Base-by-base conservation (phyloP, 2,113 vertebrate species). In the Ictidomys tridecemlineatus region DNA sequence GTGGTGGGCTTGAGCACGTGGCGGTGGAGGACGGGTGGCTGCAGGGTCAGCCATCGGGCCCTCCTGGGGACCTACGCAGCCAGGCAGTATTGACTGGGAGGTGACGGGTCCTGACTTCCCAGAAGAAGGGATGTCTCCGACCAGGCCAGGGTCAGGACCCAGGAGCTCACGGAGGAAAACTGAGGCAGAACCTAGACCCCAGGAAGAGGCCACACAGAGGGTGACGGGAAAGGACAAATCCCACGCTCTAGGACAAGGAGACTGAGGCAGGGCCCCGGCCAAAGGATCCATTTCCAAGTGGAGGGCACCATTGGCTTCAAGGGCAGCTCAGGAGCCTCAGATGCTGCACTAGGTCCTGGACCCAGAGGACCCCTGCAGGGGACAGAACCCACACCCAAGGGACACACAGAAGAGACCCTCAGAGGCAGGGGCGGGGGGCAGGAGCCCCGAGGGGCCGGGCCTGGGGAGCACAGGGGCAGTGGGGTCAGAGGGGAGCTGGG, bases 131-230 rank as follows among this genome's bases (percentile, higher is more conserved):
- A 4, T 5, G 30, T 39, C 26, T 30, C 20, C 4, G 34, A 61
- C 26, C 6, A 24, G 86, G 39, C 16, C 73, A 17, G 65, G n/a
- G 26, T 77, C 34, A 32, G 30, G 42, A 37, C 3, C 1, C 53
- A 18, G 85, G 18, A 34, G 72, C 24, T 92, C 45, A 69, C 24
- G 10, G 30, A n/a, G 85, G 79, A 28, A 89, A 85, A 93, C 65
- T 72, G 82, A 91, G 86, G 61, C 76, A 91, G 67, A 63, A 56
- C 30, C 9, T 45, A 22, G 34, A 7, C 39, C 45, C 48, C 0
- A 2, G 28, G 73, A 56, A 73, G 34, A 39, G 82, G 67, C 30
- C 20, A 3, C 56, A 17, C 53, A 18, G 12, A 0, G 5, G 69
- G 8, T 28, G 51, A 93, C 17, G 5, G 39, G 34, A n/a, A 51